Percentiles rank a stretch among this genome's conserved stretches.
Evolutionary conservation across 2,113 vertebrate species (phyloP).

Genomic region (Saccopteryx leptura): DNA sequence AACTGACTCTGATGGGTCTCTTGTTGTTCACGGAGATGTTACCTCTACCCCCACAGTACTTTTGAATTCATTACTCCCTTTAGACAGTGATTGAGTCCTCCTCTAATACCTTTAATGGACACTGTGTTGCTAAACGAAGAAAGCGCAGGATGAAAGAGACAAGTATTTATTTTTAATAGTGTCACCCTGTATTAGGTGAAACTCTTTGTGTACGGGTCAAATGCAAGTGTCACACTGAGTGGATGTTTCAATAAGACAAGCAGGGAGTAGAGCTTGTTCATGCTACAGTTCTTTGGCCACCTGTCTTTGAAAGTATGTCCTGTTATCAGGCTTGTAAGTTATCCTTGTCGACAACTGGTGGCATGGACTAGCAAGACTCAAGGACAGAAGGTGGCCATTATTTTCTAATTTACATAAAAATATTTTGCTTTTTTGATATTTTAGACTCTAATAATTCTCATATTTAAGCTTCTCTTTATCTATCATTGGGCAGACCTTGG

Average conservation of each 20-base stretch:
- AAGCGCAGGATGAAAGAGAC: conserved; percentile 82
- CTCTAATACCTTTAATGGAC: conserved; percentile 94
- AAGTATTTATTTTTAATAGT: conserved; percentile 92
- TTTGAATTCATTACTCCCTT: conserved; percentile 83
- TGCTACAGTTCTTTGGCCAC: conserved; percentile 36
- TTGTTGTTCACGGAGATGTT: conserved; percentile 82
- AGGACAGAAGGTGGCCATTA: background rate
- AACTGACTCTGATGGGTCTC: conserved; percentile 84
- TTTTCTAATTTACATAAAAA: background rate
- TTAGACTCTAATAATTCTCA: background rate
- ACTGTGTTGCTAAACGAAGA: conserved; percentile 82
- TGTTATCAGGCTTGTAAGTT: conserved; percentile 52
- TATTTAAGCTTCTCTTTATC: background rate
- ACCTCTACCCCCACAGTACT: conserved; percentile 73
- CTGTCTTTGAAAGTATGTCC: conserved; percentile 30
- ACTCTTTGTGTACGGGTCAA: conserved; percentile 91
- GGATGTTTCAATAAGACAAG: conserved; percentile 86
- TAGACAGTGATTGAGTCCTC: conserved; percentile 93
- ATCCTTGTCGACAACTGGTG: conserved; percentile 81
- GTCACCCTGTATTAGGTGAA: conserved; percentile 95
- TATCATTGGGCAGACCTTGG: background rate
- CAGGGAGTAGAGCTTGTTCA: background rate
- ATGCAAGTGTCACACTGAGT: conserved; percentile 91
- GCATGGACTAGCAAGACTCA: conserved; percentile 61
- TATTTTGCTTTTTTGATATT: conserved; percentile 28